A percentile compares a stretch with the other conserved stretches of the same genome.
Conservation (phyloP, 2,113 vertebrate species). For the Puntigrus tetrazona region DNA sequence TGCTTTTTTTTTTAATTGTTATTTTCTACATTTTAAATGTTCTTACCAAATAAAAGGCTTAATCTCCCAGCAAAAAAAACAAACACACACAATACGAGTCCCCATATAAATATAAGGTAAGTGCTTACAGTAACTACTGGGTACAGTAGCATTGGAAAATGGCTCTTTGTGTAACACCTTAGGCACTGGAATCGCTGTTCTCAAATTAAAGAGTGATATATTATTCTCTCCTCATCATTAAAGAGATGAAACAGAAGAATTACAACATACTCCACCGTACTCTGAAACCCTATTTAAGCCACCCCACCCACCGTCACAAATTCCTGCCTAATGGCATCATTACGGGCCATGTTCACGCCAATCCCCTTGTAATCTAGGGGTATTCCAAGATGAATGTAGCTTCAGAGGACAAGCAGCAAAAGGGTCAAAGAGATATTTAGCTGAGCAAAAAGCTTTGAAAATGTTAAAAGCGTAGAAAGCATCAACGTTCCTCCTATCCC, state of each 20-base stretch:
- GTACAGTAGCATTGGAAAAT: conserved; percentile 23
- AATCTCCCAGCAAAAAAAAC: neutral
- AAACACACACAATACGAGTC: neutral
- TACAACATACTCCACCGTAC: conserved; percentile 59
- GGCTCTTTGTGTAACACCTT: conserved; percentile 45
- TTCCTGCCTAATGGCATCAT: conserved; percentile 80
- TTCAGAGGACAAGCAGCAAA: conserved; percentile 37
- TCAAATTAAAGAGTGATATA: conserved; percentile 69
- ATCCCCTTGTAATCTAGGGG: conserved; percentile 76
- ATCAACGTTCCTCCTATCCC: neutral
- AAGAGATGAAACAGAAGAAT: conserved; percentile 63
- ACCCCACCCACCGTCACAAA: conserved; percentile 64
- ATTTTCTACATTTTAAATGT: too few relatives aligned
- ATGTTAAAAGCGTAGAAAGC: conserved; percentile 41
- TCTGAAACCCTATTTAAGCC: conserved; percentile 57
- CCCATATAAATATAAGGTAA: neutral
- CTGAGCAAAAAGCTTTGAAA: conserved; percentile 22
- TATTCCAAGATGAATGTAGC: conserved; percentile 55
- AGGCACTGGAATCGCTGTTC: conserved; percentile 51
- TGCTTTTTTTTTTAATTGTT: too few relatives aligned
- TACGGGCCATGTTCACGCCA: conserved; percentile 70
- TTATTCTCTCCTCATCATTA: conserved; percentile 60
- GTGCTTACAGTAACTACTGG: neutral
- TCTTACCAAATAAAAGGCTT: too few relatives aligned
- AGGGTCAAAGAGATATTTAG: conserved; percentile 48